Base-by-base conservation (phyloP, 1,140 invertebrate genomes). In the Tetranychus cinnabarinus region DNA sequence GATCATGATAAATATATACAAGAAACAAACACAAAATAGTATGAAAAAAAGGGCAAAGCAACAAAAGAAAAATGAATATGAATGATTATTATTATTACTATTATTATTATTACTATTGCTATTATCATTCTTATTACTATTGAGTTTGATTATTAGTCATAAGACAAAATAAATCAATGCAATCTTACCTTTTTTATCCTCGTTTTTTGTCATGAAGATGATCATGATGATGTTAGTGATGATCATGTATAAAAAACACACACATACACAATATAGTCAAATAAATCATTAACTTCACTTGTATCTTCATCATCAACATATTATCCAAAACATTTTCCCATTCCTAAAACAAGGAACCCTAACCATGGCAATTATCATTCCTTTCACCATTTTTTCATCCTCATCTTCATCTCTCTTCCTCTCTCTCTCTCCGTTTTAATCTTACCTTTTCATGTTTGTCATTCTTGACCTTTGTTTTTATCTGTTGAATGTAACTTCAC, bases 131-230 rank as follows among this genome's bases (percentile, higher is more conserved):
- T 23, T 23, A 23, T 23, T 23, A 42, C 10, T 42, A 42, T 42
- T 42, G 39, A 42, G 39, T 42, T 42, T 42, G 39, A 10, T 42
- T 42, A 42, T 42, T 42, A 42, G 60, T 37, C 50, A 52, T 52
- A 52, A 31, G n/a, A 52, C 50, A 52, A 34, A 23, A 52, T 31
- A 52, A 31, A 31, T 52, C 50, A 52, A 52, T 31, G n/a, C 33
- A 52, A 52, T 52, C 33, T 52, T 57, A 57, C 56, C 35, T 57
- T 57, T 35, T 15, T 58, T 62, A 61, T 31, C 63, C 56, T 50
- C 56, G 10, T 23, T 23, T 23, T 23, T 23, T 23, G 23, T 23
- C 23, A 23, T 23, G 23, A 23, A 23, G 23, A 23, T 35, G 37
- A 42, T 42, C 39, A 6, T 42, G 39, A 42, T 42, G 39, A 42